A percentile compares a stretch with the other conserved stretches of the same genome.
These are phyloP conservation scores for Falcaria lacertinaria DNA, from an alignment of 2,888 invertebrate species.

Conservation along the genomic window DNA sequence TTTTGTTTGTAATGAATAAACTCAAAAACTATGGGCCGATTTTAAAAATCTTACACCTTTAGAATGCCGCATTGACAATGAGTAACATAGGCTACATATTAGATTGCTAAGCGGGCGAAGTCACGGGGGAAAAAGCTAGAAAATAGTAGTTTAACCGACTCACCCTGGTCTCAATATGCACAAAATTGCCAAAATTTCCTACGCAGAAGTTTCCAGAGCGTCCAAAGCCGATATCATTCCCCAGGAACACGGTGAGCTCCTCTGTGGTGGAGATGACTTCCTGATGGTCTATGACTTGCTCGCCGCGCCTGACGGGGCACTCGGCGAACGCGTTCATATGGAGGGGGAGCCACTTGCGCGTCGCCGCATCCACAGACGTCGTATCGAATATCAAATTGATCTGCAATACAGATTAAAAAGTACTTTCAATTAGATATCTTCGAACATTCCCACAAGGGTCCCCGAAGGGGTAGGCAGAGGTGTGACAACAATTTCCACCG, in stretches of 20 bases:
- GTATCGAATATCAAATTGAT: slow-evolving; percentile 87
- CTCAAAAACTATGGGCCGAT: too few species aligned
- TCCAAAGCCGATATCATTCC: slow-evolving; percentile 83
- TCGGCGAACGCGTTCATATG: slow-evolving; percentile 87
- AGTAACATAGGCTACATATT: too few species aligned
- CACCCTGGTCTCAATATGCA: slow-evolving; percentile 84
- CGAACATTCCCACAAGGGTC: too few species aligned
- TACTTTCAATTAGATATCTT: too few species aligned
- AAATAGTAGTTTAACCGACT: slow-evolving; percentile 10
- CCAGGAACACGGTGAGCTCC: slow-evolving; percentile 84
- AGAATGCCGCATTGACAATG: too few species aligned
- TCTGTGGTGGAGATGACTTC: slow-evolving; percentile 89
- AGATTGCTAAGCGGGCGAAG: too few species aligned
- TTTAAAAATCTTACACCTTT: too few species aligned
- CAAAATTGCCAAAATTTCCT: slow-evolving; percentile 85
- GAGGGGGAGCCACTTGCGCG: slow-evolving; percentile 86
- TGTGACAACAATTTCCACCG: too few species aligned
- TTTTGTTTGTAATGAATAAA: too few species aligned
- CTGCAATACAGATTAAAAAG: slow-evolving; percentile 57
- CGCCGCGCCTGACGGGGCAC: slow-evolving; percentile 83
- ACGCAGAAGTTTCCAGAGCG: slow-evolving; percentile 81
- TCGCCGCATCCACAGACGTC: slow-evolving; percentile 73
- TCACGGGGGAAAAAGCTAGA: too few species aligned
- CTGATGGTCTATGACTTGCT: slow-evolving; percentile 80
- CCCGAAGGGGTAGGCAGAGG: background rate